Percentiles rank a stretch among this genome's conserved stretches.
These are phyloP conservation scores for Sycophaga agraensis DNA, from an alignment of 1,140 invertebrate species.

Conservation along the genomic window DNA sequence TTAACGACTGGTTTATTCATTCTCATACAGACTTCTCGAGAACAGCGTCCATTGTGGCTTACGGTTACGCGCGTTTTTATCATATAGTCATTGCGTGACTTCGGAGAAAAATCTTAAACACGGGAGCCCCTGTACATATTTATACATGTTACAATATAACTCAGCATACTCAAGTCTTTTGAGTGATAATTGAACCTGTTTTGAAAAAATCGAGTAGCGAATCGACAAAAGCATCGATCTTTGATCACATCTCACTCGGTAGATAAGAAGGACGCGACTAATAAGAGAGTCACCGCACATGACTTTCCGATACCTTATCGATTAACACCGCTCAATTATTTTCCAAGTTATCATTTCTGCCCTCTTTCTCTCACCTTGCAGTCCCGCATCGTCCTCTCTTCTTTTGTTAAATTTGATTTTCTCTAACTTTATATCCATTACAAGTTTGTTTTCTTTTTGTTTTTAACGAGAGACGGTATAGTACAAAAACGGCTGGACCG, in stretches of 20 bases:
- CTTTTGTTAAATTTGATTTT: too few species aligned
- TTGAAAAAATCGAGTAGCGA: constrained; percentile 15
- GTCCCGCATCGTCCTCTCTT: constrained; percentile 16
- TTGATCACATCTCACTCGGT: too few species aligned
- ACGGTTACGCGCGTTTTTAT: constrained; percentile 3
- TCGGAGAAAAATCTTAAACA: constrained; percentile 23
- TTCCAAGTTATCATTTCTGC: background rate
- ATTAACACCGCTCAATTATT: constrained; percentile 4
- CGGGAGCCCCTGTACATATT: constrained; percentile 31
- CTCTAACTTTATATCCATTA: constrained; percentile 22
- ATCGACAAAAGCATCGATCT: background rate
- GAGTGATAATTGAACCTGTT: constrained; percentile 19
- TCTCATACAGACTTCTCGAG: constrained; percentile 15
- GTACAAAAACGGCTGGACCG: constrained; percentile 30
- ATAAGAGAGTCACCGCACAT: background rate
- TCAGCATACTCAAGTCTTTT: constrained; percentile 24
- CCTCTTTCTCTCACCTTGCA: background rate
- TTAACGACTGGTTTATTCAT: background rate
- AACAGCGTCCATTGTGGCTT: constrained; percentile 2
- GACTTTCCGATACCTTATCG: background rate
- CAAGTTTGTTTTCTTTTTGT: constrained; percentile 21
- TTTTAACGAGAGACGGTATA: constrained; percentile 30
- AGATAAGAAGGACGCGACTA: background rate
- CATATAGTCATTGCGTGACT: constrained; percentile 13
- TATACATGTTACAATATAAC: constrained; percentile 30